Evolutionary conservation across 2,888 invertebrate genomes (phyloP).

Genomic region (Drosophila hamatofila): DNA sequence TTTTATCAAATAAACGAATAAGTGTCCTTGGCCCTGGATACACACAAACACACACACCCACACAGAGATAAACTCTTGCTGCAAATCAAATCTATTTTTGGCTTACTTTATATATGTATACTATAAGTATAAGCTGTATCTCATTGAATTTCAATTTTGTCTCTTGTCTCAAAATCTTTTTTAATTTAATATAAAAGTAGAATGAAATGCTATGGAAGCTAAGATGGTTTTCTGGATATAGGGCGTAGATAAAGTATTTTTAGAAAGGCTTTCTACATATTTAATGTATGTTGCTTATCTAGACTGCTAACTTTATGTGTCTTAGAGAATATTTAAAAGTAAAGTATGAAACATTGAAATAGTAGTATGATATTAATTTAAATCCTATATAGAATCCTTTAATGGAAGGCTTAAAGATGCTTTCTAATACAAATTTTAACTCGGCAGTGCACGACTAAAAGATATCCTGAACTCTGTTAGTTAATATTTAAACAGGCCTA

Average conservation of each 20-base stretch:
- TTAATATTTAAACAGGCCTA: too few species aligned
- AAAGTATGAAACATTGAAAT: background rate
- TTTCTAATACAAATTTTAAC: too few species aligned
- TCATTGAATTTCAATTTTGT: slow-evolving; percentile 69
- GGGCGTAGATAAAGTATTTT: background rate
- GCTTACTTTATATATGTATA: background rate
- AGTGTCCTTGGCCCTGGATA: slow-evolving; percentile 28
- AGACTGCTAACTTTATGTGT: background rate
- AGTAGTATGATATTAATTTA: background rate
- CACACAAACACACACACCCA: background rate
- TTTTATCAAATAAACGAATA: slow-evolving; percentile 1
- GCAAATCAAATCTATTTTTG: background rate
- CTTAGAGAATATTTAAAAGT: background rate
- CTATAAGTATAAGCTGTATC: slow-evolving; percentile 12
- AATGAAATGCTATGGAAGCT: background rate
- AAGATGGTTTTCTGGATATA: background rate
- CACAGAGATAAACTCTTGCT: background rate
- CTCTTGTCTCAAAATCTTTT: slow-evolving; percentile 20
- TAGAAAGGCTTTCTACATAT: background rate
- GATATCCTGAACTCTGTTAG: too few species aligned
- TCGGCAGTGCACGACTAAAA: too few species aligned
- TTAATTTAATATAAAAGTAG: background rate
- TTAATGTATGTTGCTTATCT: background rate
- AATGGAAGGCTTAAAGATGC: background rate
- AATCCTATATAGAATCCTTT: background rate